Evolutionary conservation across 2,888 invertebrate species (phyloP).

Genomic region (Euspilapteryx auroguttella): DNA sequence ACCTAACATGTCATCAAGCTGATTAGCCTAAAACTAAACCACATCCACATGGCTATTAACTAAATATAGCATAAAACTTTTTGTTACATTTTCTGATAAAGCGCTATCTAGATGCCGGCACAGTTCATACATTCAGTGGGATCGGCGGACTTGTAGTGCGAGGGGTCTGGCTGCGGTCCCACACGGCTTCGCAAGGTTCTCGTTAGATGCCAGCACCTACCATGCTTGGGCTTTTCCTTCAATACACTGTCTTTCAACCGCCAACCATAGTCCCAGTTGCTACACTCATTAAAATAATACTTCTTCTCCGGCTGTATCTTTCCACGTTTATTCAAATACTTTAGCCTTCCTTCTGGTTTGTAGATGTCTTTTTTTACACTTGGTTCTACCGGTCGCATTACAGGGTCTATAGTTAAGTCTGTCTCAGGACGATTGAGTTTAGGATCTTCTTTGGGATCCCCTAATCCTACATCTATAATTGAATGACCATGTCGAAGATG

Average conservation of each 20-base stretch:
- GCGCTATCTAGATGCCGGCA: too few relatives aligned
- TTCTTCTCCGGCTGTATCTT: slow-evolving; percentile 19
- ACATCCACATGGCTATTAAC: too few relatives aligned
- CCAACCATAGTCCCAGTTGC: slow-evolving; percentile 24
- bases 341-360: slow-evolving; percentile 18
- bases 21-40: too few relatives aligned
- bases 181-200: slow-evolving; percentile 16
- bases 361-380: slow-evolving; percentile 15
- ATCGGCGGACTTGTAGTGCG: slow-evolving; percentile 18
- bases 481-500: slow-evolving; percentile 18
- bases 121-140: too few relatives aligned
- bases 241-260: slow-evolving; percentile 17
- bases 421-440: slow-evolving; percentile 16
- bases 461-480: slow-evolving; percentile 19
- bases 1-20: too few relatives aligned
- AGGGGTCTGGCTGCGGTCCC: slow-evolving; percentile 23
- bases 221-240: slow-evolving; percentile 12
- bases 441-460: slow-evolving; percentile 19
- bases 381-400: slow-evolving; percentile 24
- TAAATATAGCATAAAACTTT: too few relatives aligned
- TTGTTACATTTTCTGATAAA: too few relatives aligned
- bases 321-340: slow-evolving; percentile 16
- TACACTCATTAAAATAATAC: slow-evolving; percentile 22
- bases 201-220: slow-evolving; percentile 20
- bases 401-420: slow-evolving; percentile 16